phyloP scores from a whole-genome alignment of 2,797 vertebrate species.

The Squalus acanthias region DNA sequence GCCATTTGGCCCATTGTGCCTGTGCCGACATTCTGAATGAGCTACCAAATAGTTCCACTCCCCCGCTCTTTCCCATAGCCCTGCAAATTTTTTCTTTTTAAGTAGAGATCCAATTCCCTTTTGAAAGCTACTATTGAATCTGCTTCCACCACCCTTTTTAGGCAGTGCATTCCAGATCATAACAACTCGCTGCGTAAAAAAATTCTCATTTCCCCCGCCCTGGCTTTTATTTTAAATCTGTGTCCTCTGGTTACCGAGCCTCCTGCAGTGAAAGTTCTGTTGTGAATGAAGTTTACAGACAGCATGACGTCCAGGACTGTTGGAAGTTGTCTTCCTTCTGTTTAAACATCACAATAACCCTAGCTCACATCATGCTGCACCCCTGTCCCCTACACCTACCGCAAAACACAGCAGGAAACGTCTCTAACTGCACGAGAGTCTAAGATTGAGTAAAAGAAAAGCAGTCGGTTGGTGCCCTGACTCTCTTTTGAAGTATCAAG shows the following conservation, averaged over 20 bases:
- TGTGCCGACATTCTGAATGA: neutral
- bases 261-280: neutral
- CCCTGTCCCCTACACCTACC: neutral
- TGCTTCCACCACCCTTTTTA: neutral
- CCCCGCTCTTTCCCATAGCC: neutral
- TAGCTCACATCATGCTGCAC: neutral
- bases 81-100: neutral
- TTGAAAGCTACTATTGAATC: neutral
- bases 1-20: neutral
- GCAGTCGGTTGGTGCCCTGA: neutral
- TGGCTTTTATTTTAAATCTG: neutral
- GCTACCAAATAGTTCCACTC: neutral
- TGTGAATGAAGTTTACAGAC: neutral
- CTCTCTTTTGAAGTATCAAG: neutral
- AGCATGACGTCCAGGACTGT: neutral
- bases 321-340: neutral
- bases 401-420: neutral
- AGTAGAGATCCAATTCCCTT: neutral
- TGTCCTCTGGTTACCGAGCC: neutral
- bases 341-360: neutral
- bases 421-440: neutral
- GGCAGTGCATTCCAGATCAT: neutral
- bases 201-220: neutral
- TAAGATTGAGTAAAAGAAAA: neutral
- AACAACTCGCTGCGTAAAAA: neutral